A percentile compares a stretch with the other conserved stretches of the same genome.
Evolutionary conservation across 2,113 vertebrate genomes (phyloP).

Genomic region (Trochalopteron elliotii): DNA sequence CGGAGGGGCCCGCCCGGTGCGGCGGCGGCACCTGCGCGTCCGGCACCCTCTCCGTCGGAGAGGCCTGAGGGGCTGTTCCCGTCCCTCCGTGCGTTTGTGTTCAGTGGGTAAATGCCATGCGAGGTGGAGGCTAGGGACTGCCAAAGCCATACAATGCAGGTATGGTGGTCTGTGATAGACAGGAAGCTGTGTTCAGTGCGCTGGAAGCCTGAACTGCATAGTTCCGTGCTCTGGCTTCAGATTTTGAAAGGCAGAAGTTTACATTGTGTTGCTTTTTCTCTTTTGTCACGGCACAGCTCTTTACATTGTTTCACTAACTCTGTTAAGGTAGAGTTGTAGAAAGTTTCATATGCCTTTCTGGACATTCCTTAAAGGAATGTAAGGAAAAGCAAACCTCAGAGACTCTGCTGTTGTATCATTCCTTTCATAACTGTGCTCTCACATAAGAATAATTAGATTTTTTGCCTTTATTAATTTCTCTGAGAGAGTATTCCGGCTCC

Average conservation of each 20-base stretch:
- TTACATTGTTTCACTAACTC: fast-evolving
- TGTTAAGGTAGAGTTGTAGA: fast-evolving
- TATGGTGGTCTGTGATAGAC: fast-evolving
- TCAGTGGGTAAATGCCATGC: fast-evolving
- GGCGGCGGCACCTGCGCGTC: background rate
- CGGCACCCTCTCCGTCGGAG: no score
- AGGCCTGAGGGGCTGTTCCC: background rate
- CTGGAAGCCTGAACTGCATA: background rate
- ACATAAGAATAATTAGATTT: background rate
- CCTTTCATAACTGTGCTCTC: background rate
- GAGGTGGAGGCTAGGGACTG: background rate
- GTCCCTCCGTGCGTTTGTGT: fast-evolving
- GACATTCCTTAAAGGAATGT: background rate
- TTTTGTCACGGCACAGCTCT: background rate
- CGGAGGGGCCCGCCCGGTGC: background rate
- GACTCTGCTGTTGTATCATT: background rate
- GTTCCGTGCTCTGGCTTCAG: background rate
- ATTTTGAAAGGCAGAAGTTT: background rate
- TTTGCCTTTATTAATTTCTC: background rate
- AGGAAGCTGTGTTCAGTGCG: fast-evolving
- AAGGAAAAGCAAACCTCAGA: background rate
- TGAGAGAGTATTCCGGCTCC: background rate
- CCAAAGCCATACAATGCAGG: background rate
- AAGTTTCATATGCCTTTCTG: background rate
- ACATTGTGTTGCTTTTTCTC: background rate